A percentile compares a stretch with the other conserved stretches of the same genome.
phyloP scores from a whole-genome alignment of 2,888 invertebrate genomes.

The Platycheirus rosarum region DNA sequence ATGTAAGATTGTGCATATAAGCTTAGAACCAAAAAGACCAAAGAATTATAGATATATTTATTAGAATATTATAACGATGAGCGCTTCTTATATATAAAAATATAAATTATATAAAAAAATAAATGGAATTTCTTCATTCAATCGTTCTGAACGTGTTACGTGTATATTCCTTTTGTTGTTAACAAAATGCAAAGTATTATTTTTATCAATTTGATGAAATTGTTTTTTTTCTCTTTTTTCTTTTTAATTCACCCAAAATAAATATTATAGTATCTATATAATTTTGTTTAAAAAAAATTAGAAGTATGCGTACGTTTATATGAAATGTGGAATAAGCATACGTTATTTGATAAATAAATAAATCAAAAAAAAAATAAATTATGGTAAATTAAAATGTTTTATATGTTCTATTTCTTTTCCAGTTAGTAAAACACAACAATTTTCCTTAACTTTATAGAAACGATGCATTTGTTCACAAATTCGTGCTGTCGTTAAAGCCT shows the following conservation, averaged over 20 bases:
- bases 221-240: slow-evolving; percentile 31
- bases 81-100: slow-evolving; percentile 42
- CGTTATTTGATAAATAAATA: slow-evolving; percentile 50
- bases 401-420: slow-evolving; percentile 15
- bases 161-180: slow-evolving; percentile 58
- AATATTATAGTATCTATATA: slow-evolving; percentile 1
- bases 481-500: too few species aligned
- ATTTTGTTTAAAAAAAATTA: not conserved
- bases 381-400: slow-evolving; percentile 55
- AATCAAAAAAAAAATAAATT: slow-evolving; percentile 59
- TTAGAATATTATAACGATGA: slow-evolving; percentile 58
- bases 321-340: slow-evolving; percentile 27
- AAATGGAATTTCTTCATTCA: slow-evolving; percentile 52
- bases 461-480: too few species aligned
- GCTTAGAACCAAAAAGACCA: slow-evolving; percentile 70
- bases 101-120: slow-evolving; percentile 19
- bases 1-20: slow-evolving; percentile 60
- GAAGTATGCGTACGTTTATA: slow-evolving; percentile 15
- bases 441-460: too few species aligned
- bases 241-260: slow-evolving; percentile 9
- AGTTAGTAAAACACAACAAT: too few species aligned
- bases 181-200: slow-evolving; percentile 67
- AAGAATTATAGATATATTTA: slow-evolving; percentile 68
- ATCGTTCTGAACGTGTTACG: slow-evolving; percentile 58
- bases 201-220: slow-evolving; percentile 63